Conservation (phyloP, 2,888 invertebrate species). For the Drosophila engyochracea region DNA sequence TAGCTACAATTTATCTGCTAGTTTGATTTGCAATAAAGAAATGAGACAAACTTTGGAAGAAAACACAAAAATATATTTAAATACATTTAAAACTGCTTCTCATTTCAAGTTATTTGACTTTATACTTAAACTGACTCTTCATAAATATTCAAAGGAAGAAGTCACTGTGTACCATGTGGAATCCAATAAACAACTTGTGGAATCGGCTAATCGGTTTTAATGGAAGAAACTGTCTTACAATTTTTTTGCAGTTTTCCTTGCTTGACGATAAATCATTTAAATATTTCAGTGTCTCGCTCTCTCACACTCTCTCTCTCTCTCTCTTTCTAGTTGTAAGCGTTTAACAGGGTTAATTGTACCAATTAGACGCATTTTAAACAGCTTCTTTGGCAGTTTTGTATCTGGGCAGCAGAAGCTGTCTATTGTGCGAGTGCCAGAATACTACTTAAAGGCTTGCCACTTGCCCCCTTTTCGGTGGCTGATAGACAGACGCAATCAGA, state of each 20-base stretch:
- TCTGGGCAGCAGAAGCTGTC: background rate
- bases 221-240: background rate
- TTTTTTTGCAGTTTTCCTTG: background rate
- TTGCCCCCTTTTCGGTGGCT: background rate
- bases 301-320: too few species aligned
- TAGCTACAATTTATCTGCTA: background rate
- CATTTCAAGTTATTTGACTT: background rate
- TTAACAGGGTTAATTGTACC: conserved; percentile 23
- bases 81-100: background rate
- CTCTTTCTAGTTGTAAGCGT: background rate
- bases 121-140: background rate
- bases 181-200: background rate
- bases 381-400: conserved; percentile 9
- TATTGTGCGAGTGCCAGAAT: conserved; percentile 4
- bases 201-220: background rate
- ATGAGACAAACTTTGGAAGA: background rate
- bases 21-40: background rate
- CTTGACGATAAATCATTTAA: conserved; percentile 3
- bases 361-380: conserved; percentile 28
- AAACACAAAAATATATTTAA: background rate
- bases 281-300: background rate
- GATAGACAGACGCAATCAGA: conserved; percentile 39
- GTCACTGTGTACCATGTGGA: background rate
- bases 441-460: conserved; percentile 7
- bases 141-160: background rate